phyloP scores from a whole-genome alignment of 2,797 vertebrate species.

The Phaenicophaeus curvirostris region DNA sequence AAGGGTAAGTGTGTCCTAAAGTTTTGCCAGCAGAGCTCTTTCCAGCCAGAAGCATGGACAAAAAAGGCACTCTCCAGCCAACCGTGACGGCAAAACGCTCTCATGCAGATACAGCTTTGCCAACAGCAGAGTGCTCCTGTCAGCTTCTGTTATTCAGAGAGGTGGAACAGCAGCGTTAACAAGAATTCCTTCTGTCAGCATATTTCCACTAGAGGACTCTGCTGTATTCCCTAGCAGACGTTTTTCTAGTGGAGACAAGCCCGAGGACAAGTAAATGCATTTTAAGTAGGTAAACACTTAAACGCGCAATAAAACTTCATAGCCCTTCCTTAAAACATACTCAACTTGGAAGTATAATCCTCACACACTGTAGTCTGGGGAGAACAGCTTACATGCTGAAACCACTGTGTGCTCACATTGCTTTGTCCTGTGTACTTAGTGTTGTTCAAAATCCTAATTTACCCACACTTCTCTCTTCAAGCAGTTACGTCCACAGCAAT shows the following conservation, averaged over 20 bases:
- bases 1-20: neutral
- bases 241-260: neutral
- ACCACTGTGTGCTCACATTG: neutral
- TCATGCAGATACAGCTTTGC: neutral
- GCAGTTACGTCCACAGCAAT: neutral
- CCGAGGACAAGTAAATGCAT: conserved; percentile 12
- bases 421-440: neutral
- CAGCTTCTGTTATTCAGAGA: neutral
- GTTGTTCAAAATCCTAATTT: neutral
- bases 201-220: conserved; percentile 49
- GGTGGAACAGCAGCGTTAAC: neutral
- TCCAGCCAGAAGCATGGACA: neutral
- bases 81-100: neutral
- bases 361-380: neutral
- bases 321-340: neutral
- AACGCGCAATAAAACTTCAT: neutral
- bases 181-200: neutral
- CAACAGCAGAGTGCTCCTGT: neutral
- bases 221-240: neutral
- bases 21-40: neutral
- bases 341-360: neutral
- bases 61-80: conserved; percentile 5
- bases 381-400: neutral
- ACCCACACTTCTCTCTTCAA: neutral
- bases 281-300: neutral